These are phyloP conservation scores for Papilio dardanus DNA, from an alignment of 1,140 invertebrate species.

Conservation along the genomic window DNA sequence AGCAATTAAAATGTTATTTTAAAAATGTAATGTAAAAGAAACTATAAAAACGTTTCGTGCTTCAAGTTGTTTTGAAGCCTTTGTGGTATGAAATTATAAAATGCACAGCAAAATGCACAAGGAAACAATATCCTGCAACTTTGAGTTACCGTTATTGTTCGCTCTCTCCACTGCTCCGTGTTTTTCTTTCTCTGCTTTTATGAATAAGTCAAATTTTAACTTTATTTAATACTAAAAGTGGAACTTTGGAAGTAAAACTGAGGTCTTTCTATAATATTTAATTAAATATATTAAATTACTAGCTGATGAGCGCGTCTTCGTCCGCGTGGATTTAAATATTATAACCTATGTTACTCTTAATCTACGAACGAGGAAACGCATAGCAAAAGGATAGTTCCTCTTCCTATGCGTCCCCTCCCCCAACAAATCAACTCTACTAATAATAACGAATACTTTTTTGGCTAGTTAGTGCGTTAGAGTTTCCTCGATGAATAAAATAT, in stretches of 20 bases:
- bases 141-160: neutral
- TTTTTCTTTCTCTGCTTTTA: neutral
- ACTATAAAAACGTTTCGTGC: neutral
- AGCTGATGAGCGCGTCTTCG: too few relatives aligned
- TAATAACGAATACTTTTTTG: too few relatives aligned
- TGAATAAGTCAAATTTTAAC: neutral
- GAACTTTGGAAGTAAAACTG: neutral
- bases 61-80: neutral
- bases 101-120: neutral
- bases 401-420: too few relatives aligned
- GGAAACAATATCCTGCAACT: neutral
- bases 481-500: too few relatives aligned
- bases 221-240: neutral
- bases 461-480: too few relatives aligned
- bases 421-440: too few relatives aligned
- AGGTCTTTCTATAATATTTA: too few relatives aligned
- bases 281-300: too few relatives aligned
- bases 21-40: neutral
- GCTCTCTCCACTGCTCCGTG: neutral
- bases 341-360: too few relatives aligned
- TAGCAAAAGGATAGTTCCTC: too few relatives aligned
- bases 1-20: neutral
- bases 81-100: neutral
- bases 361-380: too few relatives aligned
- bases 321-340: too few relatives aligned